phyloP scores from a whole-genome alignment of 2,888 invertebrate genomes.

The Sturmia bella region DNA sequence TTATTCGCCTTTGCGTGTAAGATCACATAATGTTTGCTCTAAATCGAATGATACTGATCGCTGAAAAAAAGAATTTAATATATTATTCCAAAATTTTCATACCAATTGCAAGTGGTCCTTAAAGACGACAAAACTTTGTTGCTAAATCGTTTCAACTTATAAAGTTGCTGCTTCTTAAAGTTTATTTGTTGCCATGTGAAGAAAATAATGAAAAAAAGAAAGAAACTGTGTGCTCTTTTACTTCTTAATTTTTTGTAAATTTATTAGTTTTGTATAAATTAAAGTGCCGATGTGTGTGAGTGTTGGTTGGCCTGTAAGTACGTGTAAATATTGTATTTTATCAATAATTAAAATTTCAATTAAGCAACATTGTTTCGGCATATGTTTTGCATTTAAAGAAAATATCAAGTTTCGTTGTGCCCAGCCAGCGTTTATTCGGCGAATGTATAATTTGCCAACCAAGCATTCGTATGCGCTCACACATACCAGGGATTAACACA shows the following conservation, averaged over 20 bases:
- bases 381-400: slow-evolving; percentile 61
- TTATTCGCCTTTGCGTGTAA: too few species aligned
- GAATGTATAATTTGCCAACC: slow-evolving; percentile 19
- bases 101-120: too few species aligned
- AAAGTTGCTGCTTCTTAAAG: too few species aligned
- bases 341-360: slow-evolving; percentile 64
- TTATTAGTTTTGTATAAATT: slow-evolving; percentile 49
- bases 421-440: slow-evolving; percentile 19
- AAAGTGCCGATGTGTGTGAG: background rate
- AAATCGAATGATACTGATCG: too few species aligned
- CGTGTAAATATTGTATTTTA: slow-evolving; percentile 59
- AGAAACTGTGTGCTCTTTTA: too few species aligned
- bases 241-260: slow-evolving; percentile 27
- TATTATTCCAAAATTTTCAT: too few species aligned
- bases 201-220: too few species aligned
- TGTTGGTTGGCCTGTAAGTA: slow-evolving; percentile 11
- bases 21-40: too few species aligned
- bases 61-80: too few species aligned
- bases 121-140: too few species aligned
- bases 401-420: slow-evolving; percentile 60
- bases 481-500: slow-evolving; percentile 11
- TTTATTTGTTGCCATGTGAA: too few species aligned
- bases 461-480: background rate
- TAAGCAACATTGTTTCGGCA: slow-evolving; percentile 64
- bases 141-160: too few species aligned